phyloP scores from a whole-genome alignment of 1,140 invertebrate genomes.

The Manduca sexta region DNA sequence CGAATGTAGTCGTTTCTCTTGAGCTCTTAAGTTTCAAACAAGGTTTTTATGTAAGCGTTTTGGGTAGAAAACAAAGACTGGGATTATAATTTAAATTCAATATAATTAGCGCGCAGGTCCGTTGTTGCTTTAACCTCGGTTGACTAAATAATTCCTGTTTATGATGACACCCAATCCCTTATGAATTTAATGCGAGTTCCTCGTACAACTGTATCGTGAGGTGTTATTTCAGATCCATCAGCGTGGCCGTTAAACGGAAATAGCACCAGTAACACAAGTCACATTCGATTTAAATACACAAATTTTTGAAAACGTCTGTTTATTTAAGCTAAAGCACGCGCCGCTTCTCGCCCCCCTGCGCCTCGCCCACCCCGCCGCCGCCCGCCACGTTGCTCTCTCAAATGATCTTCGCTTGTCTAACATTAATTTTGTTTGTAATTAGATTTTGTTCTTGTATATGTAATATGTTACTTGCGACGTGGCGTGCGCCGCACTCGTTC shows the following conservation, averaged over 20 bases:
- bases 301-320: slow-evolving; percentile 71
- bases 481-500: too few species aligned
- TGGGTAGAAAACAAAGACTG: too few species aligned
- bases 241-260: slow-evolving; percentile 65
- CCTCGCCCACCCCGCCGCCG: slow-evolving; percentile 1
- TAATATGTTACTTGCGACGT: too few species aligned
- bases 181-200: slow-evolving; percentile 66
- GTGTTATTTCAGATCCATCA: slow-evolving; percentile 69
- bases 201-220: slow-evolving; percentile 48
- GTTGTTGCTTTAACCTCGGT: slow-evolving; percentile 65
- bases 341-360: slow-evolving; percentile 14
- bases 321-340: slow-evolving; percentile 65
- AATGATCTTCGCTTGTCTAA: slow-evolving; percentile 9
- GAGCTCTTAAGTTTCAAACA: too few species aligned
- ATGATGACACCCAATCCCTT: slow-evolving; percentile 72
- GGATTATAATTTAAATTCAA: background rate
- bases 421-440: slow-evolving; percentile 20
- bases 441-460: background rate
- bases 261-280: slow-evolving; percentile 66
- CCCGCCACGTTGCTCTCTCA: background rate
- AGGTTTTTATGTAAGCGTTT: too few species aligned
- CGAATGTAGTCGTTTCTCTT: too few species aligned
- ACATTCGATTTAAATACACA: slow-evolving; percentile 71
- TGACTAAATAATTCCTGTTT: slow-evolving; percentile 71
- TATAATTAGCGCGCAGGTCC: slow-evolving; percentile 24